Conservation (phyloP, 2,113 vertebrate genomes). For the Silurus asotus region DNA sequence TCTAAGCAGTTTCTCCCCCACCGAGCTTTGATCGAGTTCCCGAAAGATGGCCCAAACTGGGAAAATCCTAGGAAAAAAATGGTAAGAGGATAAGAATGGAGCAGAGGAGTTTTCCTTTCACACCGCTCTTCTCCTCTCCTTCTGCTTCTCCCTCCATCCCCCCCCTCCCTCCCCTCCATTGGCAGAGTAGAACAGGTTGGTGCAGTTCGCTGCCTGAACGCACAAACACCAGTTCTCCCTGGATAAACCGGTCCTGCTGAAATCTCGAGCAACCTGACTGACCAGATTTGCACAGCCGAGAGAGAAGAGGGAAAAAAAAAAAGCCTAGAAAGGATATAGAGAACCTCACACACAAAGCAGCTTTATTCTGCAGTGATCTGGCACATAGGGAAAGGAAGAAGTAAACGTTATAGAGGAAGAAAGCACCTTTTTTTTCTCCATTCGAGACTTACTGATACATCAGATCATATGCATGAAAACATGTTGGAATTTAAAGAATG, state of each 20-base stretch:
- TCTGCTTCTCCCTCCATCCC: slow-evolving; percentile 31
- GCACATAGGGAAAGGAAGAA: slow-evolving; percentile 11
- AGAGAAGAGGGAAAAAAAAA: slow-evolving; percentile 52
- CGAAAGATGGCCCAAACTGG: background rate
- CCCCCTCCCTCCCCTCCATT: slow-evolving; percentile 39
- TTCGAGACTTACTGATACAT: background rate
- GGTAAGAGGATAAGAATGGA: slow-evolving; percentile 17
- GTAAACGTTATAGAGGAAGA: background rate
- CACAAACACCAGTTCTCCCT: slow-evolving; percentile 76
- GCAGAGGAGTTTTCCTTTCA: slow-evolving; percentile 35
- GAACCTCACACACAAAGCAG: slow-evolving; percentile 42
- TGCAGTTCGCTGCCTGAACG: slow-evolving; percentile 66
- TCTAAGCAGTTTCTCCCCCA: background rate
- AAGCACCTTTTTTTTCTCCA: background rate
- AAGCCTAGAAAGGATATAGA: slow-evolving; percentile 43
- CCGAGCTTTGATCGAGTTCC: background rate
- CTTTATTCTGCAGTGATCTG: slow-evolving; percentile 47
- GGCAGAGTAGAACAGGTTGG: slow-evolving; percentile 71
- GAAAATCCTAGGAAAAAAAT: background rate
- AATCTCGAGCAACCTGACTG: slow-evolving; percentile 72
- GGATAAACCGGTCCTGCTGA: slow-evolving; percentile 77
- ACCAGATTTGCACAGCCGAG: slow-evolving; percentile 60
- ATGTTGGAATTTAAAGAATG: background rate
- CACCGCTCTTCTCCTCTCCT: slow-evolving; percentile 8
- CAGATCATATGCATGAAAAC: background rate